Base-by-base conservation (phyloP, 2,888 invertebrate genomes). In the Ischnura elegans region DNA sequence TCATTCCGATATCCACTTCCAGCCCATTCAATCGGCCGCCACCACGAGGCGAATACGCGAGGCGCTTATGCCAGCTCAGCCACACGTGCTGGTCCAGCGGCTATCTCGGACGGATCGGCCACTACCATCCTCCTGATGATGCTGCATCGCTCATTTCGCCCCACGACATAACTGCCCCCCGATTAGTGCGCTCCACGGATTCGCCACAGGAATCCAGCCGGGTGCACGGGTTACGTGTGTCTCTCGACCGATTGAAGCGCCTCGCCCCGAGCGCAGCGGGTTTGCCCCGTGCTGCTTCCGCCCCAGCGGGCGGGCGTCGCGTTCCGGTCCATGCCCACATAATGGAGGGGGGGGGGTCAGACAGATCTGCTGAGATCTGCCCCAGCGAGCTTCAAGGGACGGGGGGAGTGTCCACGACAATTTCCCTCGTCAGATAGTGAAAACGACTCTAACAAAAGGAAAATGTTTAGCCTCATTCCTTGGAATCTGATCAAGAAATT, bases 221-320 rank as follows among this genome's bases (percentile, higher is more conserved):
- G 61, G 16, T 6, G n/a, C n/a, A n/a, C 61, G 61, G 25, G 25
- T 19, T 61, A 61, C 61, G 61, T 61, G 61, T 25, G 61, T 61
- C 61, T 61, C 61, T 61, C 61, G 25, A 61, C 61, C 61, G 61
- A 61, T 61, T 61, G 61, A 61, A 61, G 61, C 61, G 25, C 61
- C 61, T 25, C 61, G 16, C 25, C 13, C 16, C n/a, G n/a, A n/a
- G n/a, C 61, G 16, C 61, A 21, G 61, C 61, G 61, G 0, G 19
- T 61, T 25, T 19, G 25, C 25, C 21, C 13, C 1, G 61, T 19
- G 25, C 25, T 25, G 25, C 61, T 61, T 19, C 61, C 25, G 61
- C 13, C 25, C 25, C 61, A 19, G 61, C 61, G 25, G 21, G 21
- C 5, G 25, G 25, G 6, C 25, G 61, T 61, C 25, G 25, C 61